phyloP scores from a whole-genome alignment of 2,113 vertebrate species.

The Cervus canadensis region DNA sequence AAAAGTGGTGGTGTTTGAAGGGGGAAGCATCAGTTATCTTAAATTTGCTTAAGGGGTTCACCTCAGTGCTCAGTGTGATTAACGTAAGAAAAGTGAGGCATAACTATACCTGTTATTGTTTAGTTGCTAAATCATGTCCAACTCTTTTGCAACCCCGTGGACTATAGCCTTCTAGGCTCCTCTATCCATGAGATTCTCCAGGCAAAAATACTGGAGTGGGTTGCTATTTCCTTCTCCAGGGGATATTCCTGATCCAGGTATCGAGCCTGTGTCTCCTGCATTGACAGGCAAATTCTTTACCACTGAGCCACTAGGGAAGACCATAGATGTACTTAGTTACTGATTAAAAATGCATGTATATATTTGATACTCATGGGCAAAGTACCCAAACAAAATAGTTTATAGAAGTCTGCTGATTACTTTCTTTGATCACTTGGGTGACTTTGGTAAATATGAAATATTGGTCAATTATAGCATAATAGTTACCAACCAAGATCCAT shows the following conservation, averaged over 20 bases:
- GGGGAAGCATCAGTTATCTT: neutral
- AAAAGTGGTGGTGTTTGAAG: neutral
- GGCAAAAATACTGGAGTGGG: neutral
- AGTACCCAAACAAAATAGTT: neutral
- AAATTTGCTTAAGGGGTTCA: neutral
- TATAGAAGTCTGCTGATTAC: neutral
- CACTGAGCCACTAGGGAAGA: neutral
- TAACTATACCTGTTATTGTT: neutral
- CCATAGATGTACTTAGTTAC: neutral
- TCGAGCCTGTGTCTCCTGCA: neutral
- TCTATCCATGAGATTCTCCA: neutral
- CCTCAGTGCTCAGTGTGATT: neutral
- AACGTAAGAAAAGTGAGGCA: neutral
- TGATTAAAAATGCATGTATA: neutral
- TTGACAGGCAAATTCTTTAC: neutral
- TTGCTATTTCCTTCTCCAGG: neutral
- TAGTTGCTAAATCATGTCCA: neutral
- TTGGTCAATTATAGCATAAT: neutral
- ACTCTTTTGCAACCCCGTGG: neutral
- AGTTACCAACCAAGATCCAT: neutral
- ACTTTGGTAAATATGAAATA: neutral
- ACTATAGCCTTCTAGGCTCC: neutral
- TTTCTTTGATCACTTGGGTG: neutral
- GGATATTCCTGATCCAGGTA: neutral
- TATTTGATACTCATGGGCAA: neutral